Evolutionary conservation across 2,888 invertebrate species (phyloP).

Genomic region (Teinopalpus imperialis): DNA sequence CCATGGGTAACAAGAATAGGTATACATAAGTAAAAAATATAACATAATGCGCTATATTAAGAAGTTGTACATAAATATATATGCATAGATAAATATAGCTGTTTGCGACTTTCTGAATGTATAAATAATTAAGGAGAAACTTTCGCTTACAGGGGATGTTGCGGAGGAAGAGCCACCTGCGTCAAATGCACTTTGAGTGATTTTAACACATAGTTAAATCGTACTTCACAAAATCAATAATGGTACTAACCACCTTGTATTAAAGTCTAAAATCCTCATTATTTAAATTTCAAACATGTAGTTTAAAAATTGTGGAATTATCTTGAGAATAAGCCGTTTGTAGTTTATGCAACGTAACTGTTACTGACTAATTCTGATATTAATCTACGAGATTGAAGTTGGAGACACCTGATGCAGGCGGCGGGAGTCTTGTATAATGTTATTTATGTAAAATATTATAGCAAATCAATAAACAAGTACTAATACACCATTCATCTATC

Average conservation of each 20-base stretch:
- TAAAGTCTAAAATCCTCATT: not conserved
- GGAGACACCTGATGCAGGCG: conserved; percentile 26
- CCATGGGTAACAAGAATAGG: too few species aligned
- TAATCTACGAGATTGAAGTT: conserved; percentile 27
- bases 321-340: conserved; percentile 15
- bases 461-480: too few species aligned
- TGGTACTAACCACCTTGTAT: not conserved
- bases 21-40: too few species aligned
- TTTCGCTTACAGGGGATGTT: conserved; percentile 39
- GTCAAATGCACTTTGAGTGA: conserved; percentile 48
- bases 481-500: too few species aligned
- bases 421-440: conserved; percentile 4
- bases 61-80: too few species aligned
- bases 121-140: conserved; percentile 56
- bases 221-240: not conserved
- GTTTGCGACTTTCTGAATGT: conserved; percentile 25
- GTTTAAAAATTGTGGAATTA: too few species aligned
- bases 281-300: not conserved
- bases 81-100: conserved; percentile 10
- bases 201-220: conserved; percentile 8
- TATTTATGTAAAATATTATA: too few species aligned
- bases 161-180: conserved; percentile 53
- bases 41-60: too few species aligned
- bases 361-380: conserved; percentile 29
- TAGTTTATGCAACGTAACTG: conserved; percentile 28